phyloP scores from a whole-genome alignment of 1,140 invertebrate species.

The Marisa cornuarietis region DNA sequence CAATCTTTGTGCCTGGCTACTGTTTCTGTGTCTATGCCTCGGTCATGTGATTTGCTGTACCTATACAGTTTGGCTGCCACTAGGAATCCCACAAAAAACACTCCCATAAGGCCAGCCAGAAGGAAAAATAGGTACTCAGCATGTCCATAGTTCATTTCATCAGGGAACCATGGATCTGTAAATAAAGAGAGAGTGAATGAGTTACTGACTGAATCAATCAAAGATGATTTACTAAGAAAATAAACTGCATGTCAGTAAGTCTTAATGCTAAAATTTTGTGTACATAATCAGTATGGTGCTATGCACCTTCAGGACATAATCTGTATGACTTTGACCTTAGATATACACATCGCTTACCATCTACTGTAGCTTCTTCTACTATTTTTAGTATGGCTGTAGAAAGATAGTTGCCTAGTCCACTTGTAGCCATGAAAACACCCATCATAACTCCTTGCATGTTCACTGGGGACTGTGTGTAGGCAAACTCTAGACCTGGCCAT shows the following conservation, averaged over 20 bases:
- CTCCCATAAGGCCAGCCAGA: conserved; percentile 62
- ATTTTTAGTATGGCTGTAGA: conserved; percentile 59
- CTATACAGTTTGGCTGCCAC: conserved; percentile 39
- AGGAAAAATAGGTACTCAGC: conserved; percentile 67
- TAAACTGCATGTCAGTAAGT: conserved; percentile 9
- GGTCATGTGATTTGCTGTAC: conserved; percentile 17
- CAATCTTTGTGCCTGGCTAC: too few species aligned
- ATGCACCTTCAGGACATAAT: too few species aligned
- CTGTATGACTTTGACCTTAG: too few species aligned
- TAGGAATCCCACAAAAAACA: conserved; percentile 58
- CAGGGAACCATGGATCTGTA: conserved; percentile 61
- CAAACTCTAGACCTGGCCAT: conserved; percentile 63
- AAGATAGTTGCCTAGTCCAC: conserved; percentile 65
- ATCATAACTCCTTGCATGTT: conserved; percentile 67
- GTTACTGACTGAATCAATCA: background rate
- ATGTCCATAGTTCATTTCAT: conserved; percentile 65
- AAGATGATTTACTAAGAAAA: too few species aligned
- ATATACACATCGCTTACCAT: conserved; percentile 24
- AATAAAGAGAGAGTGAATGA: conserved; percentile 17
- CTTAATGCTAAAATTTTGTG: too few species aligned
- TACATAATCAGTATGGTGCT: too few species aligned
- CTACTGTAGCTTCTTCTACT: conserved; percentile 37
- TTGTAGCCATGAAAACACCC: conserved; percentile 65
- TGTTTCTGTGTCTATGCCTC: background rate
- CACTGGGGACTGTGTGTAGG: conserved; percentile 66